phyloP scores from a whole-genome alignment of 2,113 vertebrate genomes.

The Onychostoma macrolepis region DNA sequence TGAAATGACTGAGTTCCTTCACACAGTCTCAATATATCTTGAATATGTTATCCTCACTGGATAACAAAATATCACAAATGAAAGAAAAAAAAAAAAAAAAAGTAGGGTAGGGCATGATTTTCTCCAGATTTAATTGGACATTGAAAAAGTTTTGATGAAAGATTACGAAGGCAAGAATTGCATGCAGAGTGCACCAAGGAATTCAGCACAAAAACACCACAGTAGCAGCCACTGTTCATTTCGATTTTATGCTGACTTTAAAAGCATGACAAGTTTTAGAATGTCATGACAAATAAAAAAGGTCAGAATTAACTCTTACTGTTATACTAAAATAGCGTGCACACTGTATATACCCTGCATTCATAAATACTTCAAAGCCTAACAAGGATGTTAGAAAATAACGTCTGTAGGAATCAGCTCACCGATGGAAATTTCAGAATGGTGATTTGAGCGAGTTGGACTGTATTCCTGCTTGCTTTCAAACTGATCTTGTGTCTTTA shows the following conservation, averaged over 20 bases:
- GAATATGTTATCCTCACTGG: too few relatives aligned
- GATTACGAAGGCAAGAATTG: not conserved
- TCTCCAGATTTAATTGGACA: not conserved
- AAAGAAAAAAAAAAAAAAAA: too few relatives aligned
- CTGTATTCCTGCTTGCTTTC: not conserved
- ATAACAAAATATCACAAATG: not conserved
- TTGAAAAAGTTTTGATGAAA: not conserved
- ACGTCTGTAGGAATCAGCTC: not conserved
- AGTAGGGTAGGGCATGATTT: not conserved
- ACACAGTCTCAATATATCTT: not conserved
- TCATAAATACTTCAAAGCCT: not conserved
- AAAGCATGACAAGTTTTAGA: not conserved
- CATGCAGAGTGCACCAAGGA: not conserved
- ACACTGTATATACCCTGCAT: not conserved
- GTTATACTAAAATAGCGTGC: not conserved
- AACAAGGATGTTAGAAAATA: not conserved
- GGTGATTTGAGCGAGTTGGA: not conserved
- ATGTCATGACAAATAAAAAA: not conserved
- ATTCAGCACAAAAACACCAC: not conserved
- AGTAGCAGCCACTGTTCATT: not conserved
- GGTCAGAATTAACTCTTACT: not conserved
- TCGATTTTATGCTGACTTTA: not conserved
- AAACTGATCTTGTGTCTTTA: not conserved
- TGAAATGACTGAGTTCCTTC: not conserved
- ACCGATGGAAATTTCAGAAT: not conserved